Conservation (phyloP, 2,113 vertebrate genomes). For the Tonatia bakeri region DNA sequence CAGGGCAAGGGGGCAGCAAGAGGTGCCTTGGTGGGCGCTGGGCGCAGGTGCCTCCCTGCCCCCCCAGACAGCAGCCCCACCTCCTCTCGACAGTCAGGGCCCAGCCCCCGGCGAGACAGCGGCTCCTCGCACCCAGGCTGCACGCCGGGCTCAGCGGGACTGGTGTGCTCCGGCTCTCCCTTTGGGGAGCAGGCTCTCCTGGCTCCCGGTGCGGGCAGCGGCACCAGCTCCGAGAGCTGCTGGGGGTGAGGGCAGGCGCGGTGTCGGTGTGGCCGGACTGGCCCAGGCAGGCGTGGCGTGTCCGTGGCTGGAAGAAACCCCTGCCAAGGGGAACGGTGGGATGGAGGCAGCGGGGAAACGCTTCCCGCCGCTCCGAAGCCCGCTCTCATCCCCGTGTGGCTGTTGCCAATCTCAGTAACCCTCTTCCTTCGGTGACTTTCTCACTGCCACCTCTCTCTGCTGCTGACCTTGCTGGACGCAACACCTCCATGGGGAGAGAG, state of each 20-base stretch:
- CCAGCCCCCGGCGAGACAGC: too few species aligned
- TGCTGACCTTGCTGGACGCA: not conserved
- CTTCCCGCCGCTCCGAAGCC: not conserved
- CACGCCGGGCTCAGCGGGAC: not conserved
- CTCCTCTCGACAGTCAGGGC: not conserved
- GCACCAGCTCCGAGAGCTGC: not conserved
- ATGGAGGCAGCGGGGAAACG: accelerated
- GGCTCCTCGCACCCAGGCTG: not conserved
- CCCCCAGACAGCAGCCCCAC: not conserved
- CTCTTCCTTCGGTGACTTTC: not conserved
- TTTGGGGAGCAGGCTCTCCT: not conserved
- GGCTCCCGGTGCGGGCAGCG: not conserved
- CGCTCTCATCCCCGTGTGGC: not conserved
- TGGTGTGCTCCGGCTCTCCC: not conserved
- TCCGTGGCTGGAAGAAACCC: not conserved
- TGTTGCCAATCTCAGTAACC: not conserved
- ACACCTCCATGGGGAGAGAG: accelerated
- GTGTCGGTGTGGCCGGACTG: too few species aligned
- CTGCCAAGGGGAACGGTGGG: accelerated
- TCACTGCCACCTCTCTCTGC: not conserved
- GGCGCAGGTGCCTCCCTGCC: not conserved
- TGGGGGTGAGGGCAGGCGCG: not conserved
- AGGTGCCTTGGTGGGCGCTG: not conserved
- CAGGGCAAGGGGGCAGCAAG: not conserved
- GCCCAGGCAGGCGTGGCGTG: not conserved